phyloP scores from a whole-genome alignment of 30 jellyfish, hydroid and myxozoan species.

The Aurelia aurita complex sp. Pacific region DNA sequence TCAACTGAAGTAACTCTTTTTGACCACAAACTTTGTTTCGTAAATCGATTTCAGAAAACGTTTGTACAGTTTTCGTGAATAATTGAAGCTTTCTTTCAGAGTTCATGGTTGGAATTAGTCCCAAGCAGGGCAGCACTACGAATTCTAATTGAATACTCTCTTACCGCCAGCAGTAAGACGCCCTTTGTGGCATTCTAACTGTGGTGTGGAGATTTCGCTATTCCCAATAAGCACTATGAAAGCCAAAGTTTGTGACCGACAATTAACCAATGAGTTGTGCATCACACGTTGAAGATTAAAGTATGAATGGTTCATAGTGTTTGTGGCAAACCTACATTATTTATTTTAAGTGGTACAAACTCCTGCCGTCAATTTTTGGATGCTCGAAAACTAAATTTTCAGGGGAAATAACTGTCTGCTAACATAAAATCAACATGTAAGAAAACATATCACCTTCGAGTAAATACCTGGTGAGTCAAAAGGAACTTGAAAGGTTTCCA shows the following conservation, averaged over 20 bases:
- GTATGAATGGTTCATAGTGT: no score
- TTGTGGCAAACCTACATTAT: no score
- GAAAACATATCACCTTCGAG: no score
- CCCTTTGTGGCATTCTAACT: constrained; percentile 35
- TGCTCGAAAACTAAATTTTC: not conserved
- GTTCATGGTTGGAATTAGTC: constrained; percentile 30
- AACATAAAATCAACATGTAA: no score
- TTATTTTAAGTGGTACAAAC: not conserved
- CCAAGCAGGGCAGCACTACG: constrained; percentile 41
- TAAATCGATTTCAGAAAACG: no score
- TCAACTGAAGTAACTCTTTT: no score
- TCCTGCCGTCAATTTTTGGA: not conserved
- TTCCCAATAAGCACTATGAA: constrained; percentile 10
- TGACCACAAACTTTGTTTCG: not conserved
- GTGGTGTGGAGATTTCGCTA: constrained; percentile 21
- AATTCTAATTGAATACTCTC: constrained; percentile 29
- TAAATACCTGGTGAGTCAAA: no score
- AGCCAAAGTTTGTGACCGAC: not conserved
- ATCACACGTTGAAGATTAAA: no score
- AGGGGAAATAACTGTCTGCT: no score
- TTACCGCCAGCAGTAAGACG: constrained; percentile 3
- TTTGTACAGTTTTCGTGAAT: no score
- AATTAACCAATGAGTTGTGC: not conserved
- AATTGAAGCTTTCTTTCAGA: no score
- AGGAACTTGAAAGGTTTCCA: no score